These are phyloP conservation scores for Argyrosomus japonicus DNA, from an alignment of 2,113 vertebrate genomes.

Conservation along the genomic window DNA sequence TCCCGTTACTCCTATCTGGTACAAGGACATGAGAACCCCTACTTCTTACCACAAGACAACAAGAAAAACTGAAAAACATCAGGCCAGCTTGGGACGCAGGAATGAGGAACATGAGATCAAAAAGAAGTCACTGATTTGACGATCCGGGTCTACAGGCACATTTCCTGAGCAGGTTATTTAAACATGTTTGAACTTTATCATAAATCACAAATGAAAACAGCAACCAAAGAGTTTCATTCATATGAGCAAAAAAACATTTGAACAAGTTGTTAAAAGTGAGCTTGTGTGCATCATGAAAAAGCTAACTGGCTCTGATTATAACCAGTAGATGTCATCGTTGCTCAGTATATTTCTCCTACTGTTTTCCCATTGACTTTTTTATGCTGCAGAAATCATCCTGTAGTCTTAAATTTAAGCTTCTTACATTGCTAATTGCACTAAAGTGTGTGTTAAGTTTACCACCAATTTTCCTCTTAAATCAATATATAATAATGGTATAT, in stretches of 20 bases:
- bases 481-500: constrained; percentile 31
- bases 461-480: constrained; percentile 57
- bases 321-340: constrained; percentile 68
- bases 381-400: constrained; percentile 27
- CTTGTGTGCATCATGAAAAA: constrained; percentile 3
- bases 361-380: constrained; percentile 16
- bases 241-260: not conserved
- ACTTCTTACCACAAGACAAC: constrained; percentile 79
- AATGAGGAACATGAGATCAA: constrained; percentile 21
- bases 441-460: constrained; percentile 63
- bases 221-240: constrained; percentile 63
- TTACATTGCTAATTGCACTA: constrained; percentile 66
- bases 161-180: constrained; percentile 36
- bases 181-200: constrained; percentile 3
- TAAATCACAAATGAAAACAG: constrained; percentile 19
- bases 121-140: constrained; percentile 22
- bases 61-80: constrained; percentile 53
- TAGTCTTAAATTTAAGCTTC: constrained; percentile 37
- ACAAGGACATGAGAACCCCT: constrained; percentile 86
- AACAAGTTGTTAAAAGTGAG: not conserved
- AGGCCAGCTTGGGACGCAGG: not conserved
- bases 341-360: not conserved
- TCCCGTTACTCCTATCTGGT: constrained; percentile 84
- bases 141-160: constrained; percentile 22
- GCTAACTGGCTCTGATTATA: constrained; percentile 16